Percentiles rank a stretch among this genome's conserved stretches.
phyloP scores from a whole-genome alignment of 2,797 vertebrate genomes.

The Coreius guichenoti region DNA sequence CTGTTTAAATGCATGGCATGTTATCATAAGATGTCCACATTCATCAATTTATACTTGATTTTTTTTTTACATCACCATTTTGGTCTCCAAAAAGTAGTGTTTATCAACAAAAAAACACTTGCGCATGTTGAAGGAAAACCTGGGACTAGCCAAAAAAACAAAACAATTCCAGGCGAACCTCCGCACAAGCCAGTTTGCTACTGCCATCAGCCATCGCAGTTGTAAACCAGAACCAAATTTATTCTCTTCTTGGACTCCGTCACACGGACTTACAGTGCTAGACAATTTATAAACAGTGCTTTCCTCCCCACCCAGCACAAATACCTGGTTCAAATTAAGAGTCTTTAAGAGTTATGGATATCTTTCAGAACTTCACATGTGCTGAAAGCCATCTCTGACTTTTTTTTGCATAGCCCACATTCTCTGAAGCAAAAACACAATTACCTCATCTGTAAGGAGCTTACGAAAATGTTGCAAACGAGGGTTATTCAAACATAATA shows the following conservation, averaged over 20 bases:
- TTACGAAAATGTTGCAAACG: constrained; percentile 62
- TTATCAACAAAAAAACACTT: constrained; percentile 71
- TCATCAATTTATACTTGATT: constrained; percentile 65
- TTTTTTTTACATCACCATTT: constrained; percentile 66
- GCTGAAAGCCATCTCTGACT: constrained; percentile 48
- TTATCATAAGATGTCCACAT: constrained; percentile 70
- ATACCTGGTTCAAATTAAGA: constrained; percentile 74
- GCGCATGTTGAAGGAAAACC: constrained; percentile 77
- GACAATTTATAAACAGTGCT: constrained; percentile 68
- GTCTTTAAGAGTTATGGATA: constrained; percentile 62
- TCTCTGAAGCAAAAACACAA: constrained; percentile 54
- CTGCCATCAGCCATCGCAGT: constrained; percentile 80
- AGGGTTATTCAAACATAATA: constrained; percentile 69
- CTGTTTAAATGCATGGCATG: constrained; percentile 62
- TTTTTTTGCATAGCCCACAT: constrained; percentile 49
- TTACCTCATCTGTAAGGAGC: constrained; percentile 59
- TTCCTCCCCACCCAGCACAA: constrained; percentile 56
- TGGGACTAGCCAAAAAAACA: constrained; percentile 79
- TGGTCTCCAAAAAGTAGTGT: constrained; percentile 68
- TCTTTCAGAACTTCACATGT: constrained; percentile 67
- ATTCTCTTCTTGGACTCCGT: constrained; percentile 72
- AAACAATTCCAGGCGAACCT: constrained; percentile 68
- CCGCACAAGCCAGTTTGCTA: constrained; percentile 77
- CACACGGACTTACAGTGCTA: constrained; percentile 63
- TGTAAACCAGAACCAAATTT: constrained; percentile 84